Conservation (phyloP, 2,797 vertebrate species). For the Catamblyrhynchus diadema region DNA sequence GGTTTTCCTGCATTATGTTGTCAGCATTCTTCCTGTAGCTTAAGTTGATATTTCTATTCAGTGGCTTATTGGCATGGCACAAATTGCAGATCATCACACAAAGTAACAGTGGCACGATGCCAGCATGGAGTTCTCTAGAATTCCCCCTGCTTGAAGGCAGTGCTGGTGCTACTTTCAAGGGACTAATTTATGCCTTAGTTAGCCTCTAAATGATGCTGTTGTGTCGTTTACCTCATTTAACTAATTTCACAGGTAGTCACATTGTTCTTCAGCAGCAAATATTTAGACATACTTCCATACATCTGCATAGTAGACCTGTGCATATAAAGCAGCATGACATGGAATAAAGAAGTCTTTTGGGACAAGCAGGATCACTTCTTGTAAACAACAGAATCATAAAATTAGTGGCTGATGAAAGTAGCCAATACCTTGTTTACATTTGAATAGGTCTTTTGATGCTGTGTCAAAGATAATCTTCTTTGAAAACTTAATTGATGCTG, state of each 20-base stretch:
- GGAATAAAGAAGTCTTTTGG: neutral
- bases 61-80: constrained; percentile 22
- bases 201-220: neutral
- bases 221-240: neutral
- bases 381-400: constrained; percentile 19
- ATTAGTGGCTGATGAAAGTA: constrained; percentile 12
- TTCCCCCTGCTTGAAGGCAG: neutral
- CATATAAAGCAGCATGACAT: neutral
- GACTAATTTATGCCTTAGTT: neutral
- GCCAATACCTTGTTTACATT: neutral
- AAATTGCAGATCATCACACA: constrained; percentile 57
- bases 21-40: constrained; percentile 47
- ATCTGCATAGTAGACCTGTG: neutral
- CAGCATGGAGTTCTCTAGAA: constrained; percentile 42
- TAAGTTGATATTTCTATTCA: constrained; percentile 31
- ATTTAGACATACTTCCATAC: neutral
- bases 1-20: constrained; percentile 25
- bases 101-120: constrained; percentile 5
- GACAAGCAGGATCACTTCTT: neutral
- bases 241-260: neutral
- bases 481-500: constrained; percentile 13
- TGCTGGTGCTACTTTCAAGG: constrained; percentile 11
- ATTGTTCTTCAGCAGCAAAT: neutral
- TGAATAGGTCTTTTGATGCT: constrained; percentile 34
- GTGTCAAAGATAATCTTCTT: constrained; percentile 16